A percentile compares a stretch with the other conserved stretches of the same genome.
These are phyloP conservation scores for Tenthredo livida DNA, from an alignment of 2,888 invertebrate genomes.

Conservation along the genomic window DNA sequence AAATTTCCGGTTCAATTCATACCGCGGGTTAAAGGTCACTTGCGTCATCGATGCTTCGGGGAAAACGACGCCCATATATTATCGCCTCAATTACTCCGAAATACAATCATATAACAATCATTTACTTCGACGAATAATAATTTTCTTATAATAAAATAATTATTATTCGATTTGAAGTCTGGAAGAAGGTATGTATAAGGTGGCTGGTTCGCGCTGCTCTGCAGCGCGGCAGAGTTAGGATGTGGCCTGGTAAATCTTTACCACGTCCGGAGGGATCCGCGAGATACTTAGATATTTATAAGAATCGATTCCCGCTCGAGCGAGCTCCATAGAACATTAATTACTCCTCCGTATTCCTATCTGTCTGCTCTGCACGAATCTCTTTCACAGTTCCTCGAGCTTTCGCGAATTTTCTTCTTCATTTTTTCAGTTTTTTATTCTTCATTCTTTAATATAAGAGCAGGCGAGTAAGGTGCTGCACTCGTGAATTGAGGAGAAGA, in stretches of 20 bases:
- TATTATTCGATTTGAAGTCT: not conserved
- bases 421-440: not conserved
- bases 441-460: not conserved
- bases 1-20: conserved; percentile 7
- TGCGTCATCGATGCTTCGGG: not conserved
- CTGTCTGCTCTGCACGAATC: conserved; percentile 26
- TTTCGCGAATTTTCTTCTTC: not conserved
- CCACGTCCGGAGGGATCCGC: conserved; percentile 18
- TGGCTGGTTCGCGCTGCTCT: not conserved
- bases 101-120: not conserved
- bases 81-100: not conserved
- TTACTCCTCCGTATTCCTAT: conserved; percentile 15
- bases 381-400: conserved; percentile 7
- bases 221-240: not conserved
- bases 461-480: too few species aligned
- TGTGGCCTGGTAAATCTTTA: conserved; percentile 28
- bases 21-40: not conserved
- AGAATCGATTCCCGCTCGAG: conserved; percentile 41
- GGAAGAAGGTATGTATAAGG: not conserved
- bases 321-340: conserved; percentile 26
- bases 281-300: conserved; percentile 41
- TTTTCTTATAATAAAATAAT: not conserved
- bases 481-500: not conserved
- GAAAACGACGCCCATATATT: not conserved
- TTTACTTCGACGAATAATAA: not conserved